These are phyloP conservation scores for Plusia festucae DNA, from an alignment of 2,888 invertebrate genomes.

Conservation along the genomic window DNA sequence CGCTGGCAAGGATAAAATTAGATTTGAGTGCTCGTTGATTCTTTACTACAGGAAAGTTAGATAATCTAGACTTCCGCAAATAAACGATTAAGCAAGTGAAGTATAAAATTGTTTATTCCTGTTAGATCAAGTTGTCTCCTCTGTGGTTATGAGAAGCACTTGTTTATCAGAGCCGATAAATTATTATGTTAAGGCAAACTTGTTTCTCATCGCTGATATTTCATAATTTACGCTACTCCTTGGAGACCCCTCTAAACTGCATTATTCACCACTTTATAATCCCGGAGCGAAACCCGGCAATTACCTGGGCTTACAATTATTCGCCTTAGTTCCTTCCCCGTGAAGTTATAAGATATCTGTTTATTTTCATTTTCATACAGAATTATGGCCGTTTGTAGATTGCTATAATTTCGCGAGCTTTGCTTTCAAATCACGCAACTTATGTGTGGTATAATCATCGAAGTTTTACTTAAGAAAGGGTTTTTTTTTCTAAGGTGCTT, in stretches of 20 bases:
- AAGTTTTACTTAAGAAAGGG: constrained; percentile 31
- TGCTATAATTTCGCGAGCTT: constrained; percentile 67
- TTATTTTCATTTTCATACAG: constrained; percentile 70
- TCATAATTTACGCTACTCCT: constrained; percentile 41
- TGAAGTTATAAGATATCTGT: constrained; percentile 61
- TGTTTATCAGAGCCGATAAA: constrained; percentile 20
- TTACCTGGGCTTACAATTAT: constrained; percentile 73
- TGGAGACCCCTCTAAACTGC: constrained; percentile 52
- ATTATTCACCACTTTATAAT: constrained; percentile 65
- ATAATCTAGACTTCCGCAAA: constrained; percentile 30
- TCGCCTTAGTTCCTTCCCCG: constrained; percentile 68
- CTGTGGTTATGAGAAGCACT: constrained; percentile 13
- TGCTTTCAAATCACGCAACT: constrained; percentile 60
- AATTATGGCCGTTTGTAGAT: constrained; percentile 70
- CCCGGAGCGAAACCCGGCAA: constrained; percentile 66
- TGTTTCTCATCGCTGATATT: constrained; percentile 39
- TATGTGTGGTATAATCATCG: constrained; percentile 46
- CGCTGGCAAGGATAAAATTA: constrained; percentile 31
- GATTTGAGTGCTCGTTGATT: constrained; percentile 17
- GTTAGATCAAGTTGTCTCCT: constrained; percentile 8
- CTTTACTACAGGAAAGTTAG: constrained; percentile 24
- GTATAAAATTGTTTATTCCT: constrained; percentile 27
- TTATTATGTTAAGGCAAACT: constrained; percentile 31
- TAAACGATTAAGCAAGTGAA: constrained; percentile 6
- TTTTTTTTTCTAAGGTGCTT: constrained; percentile 16